These are phyloP conservation scores for Acanthurus tractus DNA, from an alignment of 2,797 vertebrate species.

Conservation along the genomic window DNA sequence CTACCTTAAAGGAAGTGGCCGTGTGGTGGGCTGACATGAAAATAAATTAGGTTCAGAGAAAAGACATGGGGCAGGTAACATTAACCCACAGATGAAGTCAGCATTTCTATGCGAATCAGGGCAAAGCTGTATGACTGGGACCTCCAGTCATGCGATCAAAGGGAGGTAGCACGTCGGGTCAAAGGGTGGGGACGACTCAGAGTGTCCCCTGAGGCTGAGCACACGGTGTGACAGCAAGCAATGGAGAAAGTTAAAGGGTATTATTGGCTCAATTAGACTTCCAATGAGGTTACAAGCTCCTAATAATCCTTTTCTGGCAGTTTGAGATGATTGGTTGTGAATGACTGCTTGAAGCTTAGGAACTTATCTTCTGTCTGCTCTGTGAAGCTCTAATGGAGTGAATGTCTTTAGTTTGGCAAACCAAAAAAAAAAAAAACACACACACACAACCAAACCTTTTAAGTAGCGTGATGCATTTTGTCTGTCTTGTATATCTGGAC, in stretches of 20 bases:
- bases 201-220: slow-evolving; percentile 35
- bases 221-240: slow-evolving; percentile 19
- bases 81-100: slow-evolving; percentile 25
- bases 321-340: slow-evolving; percentile 19
- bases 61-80: slow-evolving; percentile 36
- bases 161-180: slow-evolving; percentile 33
- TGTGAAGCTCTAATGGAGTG: slow-evolving; percentile 21
- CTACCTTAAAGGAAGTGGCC: slow-evolving; percentile 35
- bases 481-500: background rate
- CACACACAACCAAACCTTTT: background rate
- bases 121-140: background rate
- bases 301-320: slow-evolving; percentile 6
- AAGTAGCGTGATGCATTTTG: background rate
- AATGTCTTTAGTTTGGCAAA: background rate
- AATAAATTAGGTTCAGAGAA: slow-evolving; percentile 32
- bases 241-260: slow-evolving; percentile 22
- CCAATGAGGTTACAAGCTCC: slow-evolving; percentile 12
- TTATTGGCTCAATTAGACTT: slow-evolving; percentile 38
- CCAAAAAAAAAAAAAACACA: background rate
- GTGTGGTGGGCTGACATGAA: slow-evolving; percentile 20
- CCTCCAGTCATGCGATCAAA: slow-evolving; percentile 49
- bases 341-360: background rate
- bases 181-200: slow-evolving; percentile 37
- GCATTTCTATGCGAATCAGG: slow-evolving; percentile 18
- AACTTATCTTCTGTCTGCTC: slow-evolving; percentile 9